These are phyloP conservation scores for Apostichopus japonicus DNA, from an alignment of 35 echinoderm and acorn worm species.

Conservation along the genomic window DNA sequence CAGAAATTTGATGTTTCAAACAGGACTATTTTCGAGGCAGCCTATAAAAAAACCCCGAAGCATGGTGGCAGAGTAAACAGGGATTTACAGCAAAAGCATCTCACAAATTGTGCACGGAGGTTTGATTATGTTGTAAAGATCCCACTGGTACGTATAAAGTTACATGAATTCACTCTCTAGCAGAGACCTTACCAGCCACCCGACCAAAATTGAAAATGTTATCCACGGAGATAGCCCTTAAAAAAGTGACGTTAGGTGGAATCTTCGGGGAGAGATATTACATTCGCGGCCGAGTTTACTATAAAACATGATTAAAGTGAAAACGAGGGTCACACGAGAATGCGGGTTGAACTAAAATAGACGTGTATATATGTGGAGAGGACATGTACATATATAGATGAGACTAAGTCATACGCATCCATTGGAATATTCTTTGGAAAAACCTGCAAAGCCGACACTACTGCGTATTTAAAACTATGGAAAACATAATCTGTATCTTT, in stretches of 20 bases:
- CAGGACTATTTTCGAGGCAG: background rate
- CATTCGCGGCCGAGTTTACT: constrained; percentile 5
- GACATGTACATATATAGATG: too few species aligned
- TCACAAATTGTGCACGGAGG: constrained; percentile 8
- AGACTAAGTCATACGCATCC: too few species aligned
- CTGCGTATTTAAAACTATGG: too few species aligned
- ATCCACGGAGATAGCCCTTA: background rate
- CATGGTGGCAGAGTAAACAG: background rate
- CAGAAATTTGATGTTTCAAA: background rate
- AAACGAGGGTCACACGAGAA: too few species aligned
- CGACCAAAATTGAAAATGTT: background rate
- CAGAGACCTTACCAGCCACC: background rate
- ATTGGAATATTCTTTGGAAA: background rate
- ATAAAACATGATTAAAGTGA: constrained; percentile 29
- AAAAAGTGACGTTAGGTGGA: constrained; percentile 2
- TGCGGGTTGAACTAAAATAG: too few species aligned
- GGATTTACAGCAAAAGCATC: constrained; percentile 5
- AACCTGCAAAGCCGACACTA: background rate
- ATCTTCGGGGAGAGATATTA: background rate
- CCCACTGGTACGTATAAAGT: constrained; percentile 1
- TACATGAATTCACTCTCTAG: background rate
- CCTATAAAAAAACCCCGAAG: background rate
- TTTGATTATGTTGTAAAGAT: constrained; percentile 26
- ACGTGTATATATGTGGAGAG: too few species aligned
- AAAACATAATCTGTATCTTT: too few species aligned